phyloP scores from a whole-genome alignment of 1,140 invertebrate genomes.

The Hesperophylax magnus region DNA sequence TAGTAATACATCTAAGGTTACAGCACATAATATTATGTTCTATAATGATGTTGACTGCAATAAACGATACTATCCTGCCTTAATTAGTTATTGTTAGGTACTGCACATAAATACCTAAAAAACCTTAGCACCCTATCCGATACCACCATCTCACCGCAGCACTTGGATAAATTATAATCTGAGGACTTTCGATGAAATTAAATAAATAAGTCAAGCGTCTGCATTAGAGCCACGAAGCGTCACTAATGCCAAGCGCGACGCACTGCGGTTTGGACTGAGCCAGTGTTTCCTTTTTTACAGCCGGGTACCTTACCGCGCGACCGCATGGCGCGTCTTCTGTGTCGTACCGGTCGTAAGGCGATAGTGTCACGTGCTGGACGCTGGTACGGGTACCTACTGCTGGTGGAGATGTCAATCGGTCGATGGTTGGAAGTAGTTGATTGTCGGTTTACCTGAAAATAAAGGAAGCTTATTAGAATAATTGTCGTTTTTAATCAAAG shows the following conservation, averaged over 20 bases:
- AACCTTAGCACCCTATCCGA: too few species aligned
- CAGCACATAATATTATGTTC: too few species aligned
- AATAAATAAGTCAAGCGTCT: background rate
- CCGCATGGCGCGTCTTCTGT: slow-evolving; percentile 22
- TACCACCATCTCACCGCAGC: too few species aligned
- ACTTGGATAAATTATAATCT: too few species aligned
- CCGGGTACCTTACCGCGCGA: slow-evolving; percentile 2
- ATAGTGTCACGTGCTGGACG: slow-evolving; percentile 26
- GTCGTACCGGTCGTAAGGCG: slow-evolving; percentile 38
- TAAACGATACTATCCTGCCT: too few species aligned
- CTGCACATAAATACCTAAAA: too few species aligned
- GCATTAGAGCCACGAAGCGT: background rate
- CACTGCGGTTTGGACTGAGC: slow-evolving; percentile 24
- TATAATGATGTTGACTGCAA: too few species aligned
- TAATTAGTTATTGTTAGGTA: too few species aligned
- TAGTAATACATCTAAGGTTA: too few species aligned
- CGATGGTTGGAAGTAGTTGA: background rate
- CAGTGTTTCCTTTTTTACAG: background rate
- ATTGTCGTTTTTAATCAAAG: too few species aligned
- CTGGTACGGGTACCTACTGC: too few species aligned
- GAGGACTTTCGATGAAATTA: background rate
- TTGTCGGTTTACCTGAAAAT: slow-evolving; percentile 22
- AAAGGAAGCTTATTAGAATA: slow-evolving; percentile 1
- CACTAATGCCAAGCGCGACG: slow-evolving; percentile 27
- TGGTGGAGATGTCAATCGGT: background rate